Conservation (phyloP, 2,113 vertebrate species). For the Chrysochloris asiatica region DNA sequence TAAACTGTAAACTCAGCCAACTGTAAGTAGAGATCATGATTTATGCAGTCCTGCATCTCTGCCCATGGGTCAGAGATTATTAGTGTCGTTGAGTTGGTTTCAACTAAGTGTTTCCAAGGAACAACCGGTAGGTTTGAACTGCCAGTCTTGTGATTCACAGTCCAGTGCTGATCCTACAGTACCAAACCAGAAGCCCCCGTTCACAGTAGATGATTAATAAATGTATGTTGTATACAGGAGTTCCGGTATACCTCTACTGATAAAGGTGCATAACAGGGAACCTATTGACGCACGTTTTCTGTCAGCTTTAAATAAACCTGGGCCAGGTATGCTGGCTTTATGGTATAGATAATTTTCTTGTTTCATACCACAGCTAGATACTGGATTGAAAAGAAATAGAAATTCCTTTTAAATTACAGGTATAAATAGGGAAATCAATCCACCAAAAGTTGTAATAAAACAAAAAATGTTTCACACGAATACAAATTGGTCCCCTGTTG, state of each 20-base stretch:
- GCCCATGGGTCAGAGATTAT: too few species aligned
- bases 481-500: neutral
- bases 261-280: neutral
- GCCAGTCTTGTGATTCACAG: too few species aligned
- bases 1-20: neutral
- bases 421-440: neutral
- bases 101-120: too few species aligned
- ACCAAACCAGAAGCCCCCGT: too few species aligned
- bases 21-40: neutral
- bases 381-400: constrained; percentile 5
- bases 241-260: too few species aligned
- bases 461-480: neutral
- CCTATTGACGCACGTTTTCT: neutral
- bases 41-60: neutral
- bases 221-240: neutral
- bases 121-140: too few species aligned
- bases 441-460: neutral
- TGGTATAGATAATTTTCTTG: neutral
- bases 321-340: neutral
- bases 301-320: neutral
- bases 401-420: neutral
- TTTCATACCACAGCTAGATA: neutral
- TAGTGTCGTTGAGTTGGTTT: too few species aligned
- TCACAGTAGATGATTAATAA: neutral
- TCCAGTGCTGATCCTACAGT: too few species aligned